Evolutionary conservation across 2,888 invertebrate genomes (phyloP).

Genomic region (Rhodophaea formosa): DNA sequence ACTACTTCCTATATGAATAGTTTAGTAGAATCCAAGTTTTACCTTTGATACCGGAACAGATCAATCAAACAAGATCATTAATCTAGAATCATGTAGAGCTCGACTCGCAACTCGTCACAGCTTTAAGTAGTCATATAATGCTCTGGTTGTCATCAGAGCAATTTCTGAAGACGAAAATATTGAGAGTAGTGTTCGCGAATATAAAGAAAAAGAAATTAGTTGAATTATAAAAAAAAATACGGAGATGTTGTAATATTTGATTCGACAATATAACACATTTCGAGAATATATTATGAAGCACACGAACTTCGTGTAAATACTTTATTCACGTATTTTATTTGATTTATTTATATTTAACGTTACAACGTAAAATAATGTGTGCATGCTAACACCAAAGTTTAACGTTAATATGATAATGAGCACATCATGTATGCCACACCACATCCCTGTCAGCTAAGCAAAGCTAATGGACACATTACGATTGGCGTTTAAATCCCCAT

Average conservation of each 20-base stretch:
- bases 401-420: conserved; percentile 41
- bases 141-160: too few relatives aligned
- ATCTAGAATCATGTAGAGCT: too few relatives aligned
- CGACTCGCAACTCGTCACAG: too few relatives aligned
- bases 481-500: conserved; percentile 20
- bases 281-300: neutral
- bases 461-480: conserved; percentile 23
- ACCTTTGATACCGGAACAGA: too few relatives aligned
- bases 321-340: conserved; percentile 3
- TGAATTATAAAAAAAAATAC: too few relatives aligned
- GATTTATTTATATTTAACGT: conserved; percentile 4
- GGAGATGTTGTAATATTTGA: neutral
- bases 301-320: neutral
- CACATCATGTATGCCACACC: conserved; percentile 47
- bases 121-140: too few relatives aligned
- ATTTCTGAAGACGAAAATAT: too few relatives aligned
- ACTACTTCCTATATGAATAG: too few relatives aligned
- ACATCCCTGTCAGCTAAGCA: conserved; percentile 38
- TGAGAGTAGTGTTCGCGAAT: too few relatives aligned
- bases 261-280: neutral
- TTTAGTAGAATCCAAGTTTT: too few relatives aligned
- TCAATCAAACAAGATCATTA: too few relatives aligned
- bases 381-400: conserved; percentile 31
- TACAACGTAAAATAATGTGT: conserved; percentile 14
- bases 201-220: too few relatives aligned